Evolutionary conservation across 1,140 invertebrate species (phyloP), one percentile per base, ranked within the genome.

Genomic region (Tribolium castaneum): DNA sequence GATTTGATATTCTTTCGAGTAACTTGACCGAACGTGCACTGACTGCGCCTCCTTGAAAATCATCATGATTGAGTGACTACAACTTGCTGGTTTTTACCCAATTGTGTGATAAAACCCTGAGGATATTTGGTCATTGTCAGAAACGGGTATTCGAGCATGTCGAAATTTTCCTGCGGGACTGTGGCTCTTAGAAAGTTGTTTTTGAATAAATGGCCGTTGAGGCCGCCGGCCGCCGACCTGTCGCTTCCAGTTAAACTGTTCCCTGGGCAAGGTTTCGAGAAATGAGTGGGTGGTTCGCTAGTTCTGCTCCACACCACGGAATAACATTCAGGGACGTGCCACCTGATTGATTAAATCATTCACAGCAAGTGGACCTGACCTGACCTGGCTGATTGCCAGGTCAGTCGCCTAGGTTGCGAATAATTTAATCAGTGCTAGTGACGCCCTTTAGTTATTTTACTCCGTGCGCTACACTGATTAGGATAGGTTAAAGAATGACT

Each of bases 141-240:
- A 85, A 99, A 99, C 0, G 98, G 98, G 87, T 98, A 99, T 86
- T 99, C 97, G 81, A 97, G 86, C 91, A 96, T 93, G 82, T 96
- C 94, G 79, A 86, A 85, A 79, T 85, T 86, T 50, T 86, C 85
- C 75, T 85, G 84, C 12, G 83, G 84, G 6, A 85, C 56, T 30
- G 82, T 81, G 1, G 84, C 76, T 12, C 83, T 70, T 45, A 85
- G 35, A 1, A 85, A 30, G 14, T 78, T 84, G 35, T 70, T 83
- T 70, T 76, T 83, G 54, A 83, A 81, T 16, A 82, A 82, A 77
- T 82, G 80, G 6, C 78, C 78, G 76, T 77, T 79, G 62, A 75
- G 3, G 45, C 35, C 54, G 14, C 74, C 71, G 14, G 82, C 83
- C 14, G 82, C 80, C 12, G 89, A 90, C 81, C 87, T 86, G 66